These are phyloP conservation scores for Galerucella nymphaeae DNA, from an alignment of 2,888 invertebrate genomes.

Conservation along the genomic window DNA sequence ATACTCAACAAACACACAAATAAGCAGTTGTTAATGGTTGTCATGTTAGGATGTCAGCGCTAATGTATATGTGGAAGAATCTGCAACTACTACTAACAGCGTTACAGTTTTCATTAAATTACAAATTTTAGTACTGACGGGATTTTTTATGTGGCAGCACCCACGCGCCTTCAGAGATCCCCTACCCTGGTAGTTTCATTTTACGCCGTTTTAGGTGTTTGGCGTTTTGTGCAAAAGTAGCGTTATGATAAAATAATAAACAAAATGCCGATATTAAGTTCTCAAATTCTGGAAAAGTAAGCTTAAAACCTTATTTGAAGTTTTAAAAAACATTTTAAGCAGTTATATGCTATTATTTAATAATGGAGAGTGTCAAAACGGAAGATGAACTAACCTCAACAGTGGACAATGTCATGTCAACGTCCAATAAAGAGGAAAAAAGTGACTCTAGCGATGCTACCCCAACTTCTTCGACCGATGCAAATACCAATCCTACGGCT, in stretches of 20 bases:
- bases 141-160: too few species aligned
- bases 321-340: neutral
- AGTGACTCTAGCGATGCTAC: conserved; percentile 58
- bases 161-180: too few species aligned
- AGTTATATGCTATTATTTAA: conserved; percentile 22
- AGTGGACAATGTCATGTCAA: conserved; percentile 58
- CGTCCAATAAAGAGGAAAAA: conserved; percentile 56
- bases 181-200: conserved; percentile 24
- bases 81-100: too few species aligned
- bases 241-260: conserved; percentile 32
- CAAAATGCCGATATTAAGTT: conserved; percentile 27
- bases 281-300: conserved; percentile 19
- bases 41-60: too few species aligned
- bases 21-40: too few species aligned
- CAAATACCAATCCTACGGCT: conserved; percentile 49
- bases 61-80: too few species aligned
- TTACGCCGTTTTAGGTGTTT: conserved; percentile 23
- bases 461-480: conserved; percentile 62
- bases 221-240: conserved; percentile 28
- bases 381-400: conserved; percentile 59
- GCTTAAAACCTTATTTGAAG: neutral
- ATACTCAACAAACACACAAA: too few species aligned
- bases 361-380: conserved; percentile 36
- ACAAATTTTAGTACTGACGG: too few species aligned
- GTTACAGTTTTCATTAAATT: too few species aligned